Evolutionary conservation across 2,797 vertebrate species (phyloP).

Genomic region (Peromyscus nudipes): DNA sequence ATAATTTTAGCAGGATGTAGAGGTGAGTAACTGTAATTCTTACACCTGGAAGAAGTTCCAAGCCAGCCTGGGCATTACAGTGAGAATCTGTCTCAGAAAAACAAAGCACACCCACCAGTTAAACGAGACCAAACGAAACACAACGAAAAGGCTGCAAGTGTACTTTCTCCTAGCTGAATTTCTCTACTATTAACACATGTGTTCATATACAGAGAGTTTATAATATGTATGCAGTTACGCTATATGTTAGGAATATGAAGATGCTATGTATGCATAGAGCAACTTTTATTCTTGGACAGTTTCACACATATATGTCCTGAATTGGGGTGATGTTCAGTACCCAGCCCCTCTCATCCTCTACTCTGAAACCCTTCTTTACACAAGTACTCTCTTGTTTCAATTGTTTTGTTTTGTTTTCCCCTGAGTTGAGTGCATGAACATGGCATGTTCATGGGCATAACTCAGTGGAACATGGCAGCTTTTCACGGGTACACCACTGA

Average conservation of each 20-base stretch:
- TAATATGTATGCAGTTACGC: neutral
- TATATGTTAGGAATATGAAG: neutral
- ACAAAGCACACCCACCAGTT: neutral
- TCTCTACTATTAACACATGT: neutral
- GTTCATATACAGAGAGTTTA: neutral
- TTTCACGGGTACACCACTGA: neutral
- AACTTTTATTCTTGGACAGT: neutral
- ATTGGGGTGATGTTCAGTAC: too few species aligned
- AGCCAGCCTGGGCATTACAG: neutral
- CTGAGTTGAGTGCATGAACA: neutral
- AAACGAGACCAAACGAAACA: neutral
- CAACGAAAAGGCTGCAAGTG: neutral
- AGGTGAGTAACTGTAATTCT: neutral
- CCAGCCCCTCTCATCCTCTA: too few species aligned
- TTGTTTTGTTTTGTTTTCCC: neutral
- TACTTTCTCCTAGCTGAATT: neutral
- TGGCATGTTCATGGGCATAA: too few species aligned
- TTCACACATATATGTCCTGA: neutral
- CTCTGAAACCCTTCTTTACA: neutral
- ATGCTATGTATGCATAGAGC: neutral
- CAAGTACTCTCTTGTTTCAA: too few species aligned
- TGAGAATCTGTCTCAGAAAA: neutral
- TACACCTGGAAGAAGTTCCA: neutral
- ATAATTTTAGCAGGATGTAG: neutral
- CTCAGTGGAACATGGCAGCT: neutral